Percentiles rank a stretch among this genome's conserved stretches.
Evolutionary conservation across 2,888 invertebrate genomes (phyloP).

Genomic region (Mechanitis mazaeus): DNA sequence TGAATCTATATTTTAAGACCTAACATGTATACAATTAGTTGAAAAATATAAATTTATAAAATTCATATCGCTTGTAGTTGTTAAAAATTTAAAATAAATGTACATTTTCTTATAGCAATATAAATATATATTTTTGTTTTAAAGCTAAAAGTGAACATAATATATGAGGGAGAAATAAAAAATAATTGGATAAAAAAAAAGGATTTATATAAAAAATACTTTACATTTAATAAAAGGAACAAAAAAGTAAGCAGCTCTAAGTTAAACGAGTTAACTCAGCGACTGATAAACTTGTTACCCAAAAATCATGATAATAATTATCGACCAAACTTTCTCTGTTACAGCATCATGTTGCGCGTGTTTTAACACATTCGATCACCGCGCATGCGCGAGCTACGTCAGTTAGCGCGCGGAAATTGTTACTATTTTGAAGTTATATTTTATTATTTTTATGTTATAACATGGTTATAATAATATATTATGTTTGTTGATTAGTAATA

Average conservation of each 20-base stretch:
- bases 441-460: neutral
- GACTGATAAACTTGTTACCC: constrained; percentile 25
- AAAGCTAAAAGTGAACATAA: no score
- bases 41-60: no score
- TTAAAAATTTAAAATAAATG: no score
- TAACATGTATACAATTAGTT: no score
- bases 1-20: no score
- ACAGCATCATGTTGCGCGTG: constrained; percentile 63
- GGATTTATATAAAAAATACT: neutral
- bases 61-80: no score
- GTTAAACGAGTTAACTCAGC: constrained; percentile 6
- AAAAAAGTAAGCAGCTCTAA: neutral
- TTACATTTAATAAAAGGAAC: neutral
- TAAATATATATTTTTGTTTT: no score
- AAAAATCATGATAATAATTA: constrained; percentile 38
- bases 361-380: constrained; percentile 48
- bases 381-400: constrained; percentile 41
- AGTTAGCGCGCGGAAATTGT: constrained; percentile 13
- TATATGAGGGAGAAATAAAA: no score
- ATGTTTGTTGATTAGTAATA: no score
- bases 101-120: no score
- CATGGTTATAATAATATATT: neutral
- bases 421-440: constrained; percentile 12
- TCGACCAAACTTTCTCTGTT: constrained; percentile 68
- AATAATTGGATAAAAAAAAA: no score